Percentiles rank a stretch among this genome's conserved stretches.
Evolutionary conservation across 2,888 invertebrate genomes (phyloP).

Genomic region (Liposcelis brunnea): DNA sequence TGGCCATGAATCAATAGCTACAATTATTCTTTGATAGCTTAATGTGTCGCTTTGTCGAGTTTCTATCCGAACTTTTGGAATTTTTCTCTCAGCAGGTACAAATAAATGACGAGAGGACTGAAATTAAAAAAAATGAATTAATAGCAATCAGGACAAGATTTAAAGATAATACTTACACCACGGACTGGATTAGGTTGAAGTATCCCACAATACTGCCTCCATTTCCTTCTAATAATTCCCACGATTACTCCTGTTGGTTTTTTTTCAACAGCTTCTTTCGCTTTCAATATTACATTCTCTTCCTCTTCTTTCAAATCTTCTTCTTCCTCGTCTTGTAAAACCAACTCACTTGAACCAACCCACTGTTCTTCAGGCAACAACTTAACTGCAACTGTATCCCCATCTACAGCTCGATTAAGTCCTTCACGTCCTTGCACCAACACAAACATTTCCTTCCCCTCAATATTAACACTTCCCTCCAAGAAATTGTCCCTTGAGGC

Average conservation of each 20-base stretch:
- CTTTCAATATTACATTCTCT: slow-evolving; percentile 22
- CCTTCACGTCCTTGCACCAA: slow-evolving; percentile 69
- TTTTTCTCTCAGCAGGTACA: slow-evolving; percentile 81
- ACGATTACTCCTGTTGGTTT: slow-evolving; percentile 63
- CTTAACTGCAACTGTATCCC: slow-evolving; percentile 83
- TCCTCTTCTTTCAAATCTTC: slow-evolving; percentile 14
- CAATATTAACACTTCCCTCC: slow-evolving; percentile 74
- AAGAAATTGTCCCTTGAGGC: slow-evolving; percentile 87
- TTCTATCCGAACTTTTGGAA: slow-evolving; percentile 90
- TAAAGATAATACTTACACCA: slow-evolving; percentile 27
- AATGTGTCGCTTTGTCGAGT: slow-evolving; percentile 76
- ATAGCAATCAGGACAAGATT: neutral
- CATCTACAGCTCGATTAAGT: slow-evolving; percentile 87
- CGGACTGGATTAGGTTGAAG: slow-evolving; percentile 58
- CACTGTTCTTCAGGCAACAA: slow-evolving; percentile 77
- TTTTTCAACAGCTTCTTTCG: slow-evolving; percentile 19
- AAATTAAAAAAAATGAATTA: slow-evolving; percentile 7
- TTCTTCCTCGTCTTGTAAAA: slow-evolving; percentile 34
- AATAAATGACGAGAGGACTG: slow-evolving; percentile 58
- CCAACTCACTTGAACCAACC: slow-evolving; percentile 75
- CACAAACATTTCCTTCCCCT: slow-evolving; percentile 62
- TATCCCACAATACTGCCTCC: slow-evolving; percentile 97
- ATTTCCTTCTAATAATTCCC: slow-evolving; percentile 90
- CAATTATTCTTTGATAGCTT: slow-evolving; percentile 73
- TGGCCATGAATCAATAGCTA: slow-evolving; percentile 95